Evolutionary conservation across 92 coral and sea anemone species (phyloP), one percentile per base, ranked within the genome.

Genomic region (Palythoa caribaeorum): DNA sequence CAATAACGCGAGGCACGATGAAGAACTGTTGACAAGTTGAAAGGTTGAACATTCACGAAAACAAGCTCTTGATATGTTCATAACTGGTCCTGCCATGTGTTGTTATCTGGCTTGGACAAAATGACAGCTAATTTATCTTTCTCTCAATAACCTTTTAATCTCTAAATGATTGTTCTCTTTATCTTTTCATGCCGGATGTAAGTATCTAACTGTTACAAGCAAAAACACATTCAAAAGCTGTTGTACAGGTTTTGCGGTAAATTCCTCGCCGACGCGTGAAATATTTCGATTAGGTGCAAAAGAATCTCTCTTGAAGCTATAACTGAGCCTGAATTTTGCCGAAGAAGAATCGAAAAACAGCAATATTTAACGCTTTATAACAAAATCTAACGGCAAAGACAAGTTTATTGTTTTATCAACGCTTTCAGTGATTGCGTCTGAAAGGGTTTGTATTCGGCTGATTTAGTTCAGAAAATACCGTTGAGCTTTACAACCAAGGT

Each of bases 41-140:
- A 63, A 80, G 85, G 60, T 47, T 44, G 57, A 50, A 68, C 86
- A 81, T 71, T 51, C 76, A 81, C 73, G 60, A 76, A 81, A 81
- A 44, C 76, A 44, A 68, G 76, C 52, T 19, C 15, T 55, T 28
- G 83, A 20, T 77, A 1, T 12, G 20, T 14, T 66, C 21, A 47
- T 17, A 47, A 63, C 57, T 78, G 40, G 59, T 71, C 60, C 76
- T 66, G 57, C 50, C 35, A 65, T 40, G 86, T 28, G 47, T 48
- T 44, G 50, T 44, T 44, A 20, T 40, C 13, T 57, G 37, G 86
- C 71, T 38, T 28, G 17, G 44, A 73, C 73, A 40, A 63, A 21
- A 60, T 44, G 76, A 60, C 71, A 16, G 11, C 44, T 14, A 65
- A 14, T 39, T 44, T 65, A 38, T 63, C 13, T 28, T 21, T 51